Conservation (phyloP, 2,113 vertebrate species). For the Rhinogobius similis region DNA sequence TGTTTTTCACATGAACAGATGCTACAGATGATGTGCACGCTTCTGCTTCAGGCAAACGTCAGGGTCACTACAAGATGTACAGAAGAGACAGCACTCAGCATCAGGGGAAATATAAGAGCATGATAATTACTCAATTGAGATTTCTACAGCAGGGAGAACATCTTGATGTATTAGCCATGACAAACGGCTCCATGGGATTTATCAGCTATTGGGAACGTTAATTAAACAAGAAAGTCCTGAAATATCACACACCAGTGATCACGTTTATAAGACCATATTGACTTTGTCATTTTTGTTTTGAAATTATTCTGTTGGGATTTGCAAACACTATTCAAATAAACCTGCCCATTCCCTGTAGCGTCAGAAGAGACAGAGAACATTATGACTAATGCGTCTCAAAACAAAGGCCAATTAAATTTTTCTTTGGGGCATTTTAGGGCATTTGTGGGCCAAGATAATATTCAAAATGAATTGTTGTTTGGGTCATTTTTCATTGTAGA, state of each 20-base stretch:
- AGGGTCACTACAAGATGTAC: conserved; percentile 39
- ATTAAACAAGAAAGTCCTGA: conserved; percentile 4
- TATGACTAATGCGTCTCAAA: not conserved
- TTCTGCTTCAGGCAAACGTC: conserved; percentile 52
- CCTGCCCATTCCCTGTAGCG: not conserved
- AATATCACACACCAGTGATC: not conserved
- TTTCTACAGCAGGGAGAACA: not conserved
- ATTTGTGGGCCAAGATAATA: no score
- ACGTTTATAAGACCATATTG: not conserved
- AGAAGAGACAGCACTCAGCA: conserved; percentile 26
- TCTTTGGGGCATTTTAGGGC: not conserved
- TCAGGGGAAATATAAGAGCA: conserved; percentile 27
- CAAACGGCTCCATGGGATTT: not conserved
- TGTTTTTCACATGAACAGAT: conserved; percentile 17
- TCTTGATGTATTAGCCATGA: not conserved
- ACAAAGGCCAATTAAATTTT: not conserved
- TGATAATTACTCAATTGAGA: conserved; percentile 15
- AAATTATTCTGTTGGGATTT: not conserved
- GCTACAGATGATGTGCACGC: conserved; percentile 53
- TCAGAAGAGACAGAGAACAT: not conserved
- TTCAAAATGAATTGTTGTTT: no score
- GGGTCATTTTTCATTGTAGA: no score
- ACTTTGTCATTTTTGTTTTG: not conserved
- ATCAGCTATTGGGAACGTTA: not conserved
- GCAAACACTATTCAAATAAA: not conserved